Percentiles rank a stretch among this genome's conserved stretches.
Evolutionary conservation across 2,888 invertebrate species (phyloP).

Genomic region (Blera fallax): DNA sequence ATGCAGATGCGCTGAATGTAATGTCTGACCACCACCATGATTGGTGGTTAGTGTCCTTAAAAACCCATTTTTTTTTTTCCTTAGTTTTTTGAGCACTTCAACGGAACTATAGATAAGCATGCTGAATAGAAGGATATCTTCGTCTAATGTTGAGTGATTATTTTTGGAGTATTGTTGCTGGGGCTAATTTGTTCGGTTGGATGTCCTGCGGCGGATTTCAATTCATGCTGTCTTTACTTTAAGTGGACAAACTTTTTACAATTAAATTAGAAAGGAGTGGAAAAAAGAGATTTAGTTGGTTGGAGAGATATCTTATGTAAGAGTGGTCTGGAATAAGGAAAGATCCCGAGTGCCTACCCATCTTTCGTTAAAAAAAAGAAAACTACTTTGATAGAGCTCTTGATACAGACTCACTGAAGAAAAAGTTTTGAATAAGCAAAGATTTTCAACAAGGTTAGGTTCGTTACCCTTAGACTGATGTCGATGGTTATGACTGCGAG

Average conservation of each 20-base stretch:
- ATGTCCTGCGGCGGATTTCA: not conserved
- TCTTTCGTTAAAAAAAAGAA: not conserved
- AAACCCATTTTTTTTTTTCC: not conserved
- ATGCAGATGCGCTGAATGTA: constrained; percentile 69
- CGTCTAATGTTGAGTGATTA: constrained; percentile 57
- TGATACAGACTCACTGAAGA: not conserved
- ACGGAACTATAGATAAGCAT: constrained; percentile 3
- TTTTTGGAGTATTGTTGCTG: constrained; percentile 25
- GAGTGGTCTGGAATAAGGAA: not conserved
- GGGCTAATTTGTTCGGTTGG: constrained; percentile 32
- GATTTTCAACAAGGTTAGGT: too few relatives aligned
- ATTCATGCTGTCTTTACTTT: constrained; percentile 4
- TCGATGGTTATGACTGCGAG: too few relatives aligned
- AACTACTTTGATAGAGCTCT: not conserved
- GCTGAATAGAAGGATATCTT: not conserved
- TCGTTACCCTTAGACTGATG: too few relatives aligned
- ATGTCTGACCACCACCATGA: constrained; percentile 58
- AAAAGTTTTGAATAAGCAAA: not conserved
- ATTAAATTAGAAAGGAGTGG: constrained; percentile 21
- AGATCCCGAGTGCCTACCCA: not conserved
- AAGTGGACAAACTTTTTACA: constrained; percentile 25
- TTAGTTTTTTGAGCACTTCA: not conserved
- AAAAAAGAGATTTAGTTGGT: not conserved
- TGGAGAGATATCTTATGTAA: not conserved
- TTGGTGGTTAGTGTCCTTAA: constrained; percentile 61